Evolutionary conservation across 2,113 vertebrate genomes (phyloP), one percentile per base, ranked within the genome.

Genomic region (Vombatus ursinus): DNA sequence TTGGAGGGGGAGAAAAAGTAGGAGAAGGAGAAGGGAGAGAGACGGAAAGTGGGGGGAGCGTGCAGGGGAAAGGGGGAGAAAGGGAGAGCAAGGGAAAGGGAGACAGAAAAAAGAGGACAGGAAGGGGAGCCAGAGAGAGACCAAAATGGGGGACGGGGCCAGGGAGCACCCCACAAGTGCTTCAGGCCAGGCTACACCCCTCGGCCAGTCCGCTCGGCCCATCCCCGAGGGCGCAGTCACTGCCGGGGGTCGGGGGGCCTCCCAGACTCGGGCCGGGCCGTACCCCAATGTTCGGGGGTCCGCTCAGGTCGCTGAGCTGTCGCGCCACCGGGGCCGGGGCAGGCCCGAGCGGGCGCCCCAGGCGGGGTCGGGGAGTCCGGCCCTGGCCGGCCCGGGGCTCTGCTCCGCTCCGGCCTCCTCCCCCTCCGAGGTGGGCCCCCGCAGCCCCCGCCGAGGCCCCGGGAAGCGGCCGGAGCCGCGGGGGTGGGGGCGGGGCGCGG

Each of bases 1-100:
- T 8, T 4, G 1, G 9, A 5, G 0, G 5, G 8, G 22, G 8
- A 14, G 28, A 31, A 5, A 14, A 6, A 47, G 23, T 0, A 49
- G 89, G 16, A n/a, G 7, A 31, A 6, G 37, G 1, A 77, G 37
- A n/a, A 6, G 37, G 7, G 31, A 24, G 22, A 53, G 23, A 24
- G 4, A 23, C 52, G 2, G 22, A 24, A 24, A 52, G 54, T 7
- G 44, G 89, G 44, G 89, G 23, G 44, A 44, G 89, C 26, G 44
- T n/a, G 89, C 7, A 24, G 47, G 7, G 89, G 6, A 48, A 11
- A 48, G 89, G 47, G 22, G 44, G 77, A n/a, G n/a, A 23, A 16
- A 28, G n/a, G 44, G 44, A 89, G 84, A 47, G n/a, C 48, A 49
- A 48, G 89, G n/a, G 44, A 90, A 90, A 23, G 25, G 25, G 57